These are phyloP conservation scores for Tenualosa ilisha DNA, from an alignment of 2,797 vertebrate genomes.

Conservation along the genomic window DNA sequence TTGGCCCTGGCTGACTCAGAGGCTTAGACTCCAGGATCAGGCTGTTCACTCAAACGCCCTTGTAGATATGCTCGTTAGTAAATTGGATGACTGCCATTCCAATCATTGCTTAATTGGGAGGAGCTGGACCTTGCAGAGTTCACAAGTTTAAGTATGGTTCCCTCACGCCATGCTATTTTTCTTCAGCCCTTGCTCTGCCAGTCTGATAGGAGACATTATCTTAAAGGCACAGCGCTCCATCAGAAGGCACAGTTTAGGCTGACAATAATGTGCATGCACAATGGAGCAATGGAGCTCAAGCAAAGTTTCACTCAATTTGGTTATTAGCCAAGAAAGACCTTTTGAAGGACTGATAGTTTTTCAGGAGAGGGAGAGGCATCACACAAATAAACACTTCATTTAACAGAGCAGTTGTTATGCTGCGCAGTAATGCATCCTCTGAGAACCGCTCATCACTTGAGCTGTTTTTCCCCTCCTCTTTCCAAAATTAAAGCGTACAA, in stretches of 20 bases:
- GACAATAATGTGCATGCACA: background rate
- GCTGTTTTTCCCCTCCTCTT: too few species aligned
- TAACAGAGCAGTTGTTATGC: background rate
- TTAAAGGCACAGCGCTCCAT: background rate
- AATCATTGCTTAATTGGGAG: slow-evolving; percentile 21
- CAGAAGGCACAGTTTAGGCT: background rate
- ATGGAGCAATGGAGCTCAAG: background rate
- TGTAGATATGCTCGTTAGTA: slow-evolving; percentile 8
- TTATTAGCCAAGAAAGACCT: background rate
- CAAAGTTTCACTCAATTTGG: background rate
- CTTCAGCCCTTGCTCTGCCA: background rate
- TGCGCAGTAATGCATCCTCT: too few species aligned
- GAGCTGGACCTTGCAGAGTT: slow-evolving; percentile 18
- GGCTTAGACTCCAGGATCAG: slow-evolving; percentile 3
- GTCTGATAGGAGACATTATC: background rate
- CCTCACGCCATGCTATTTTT: background rate
- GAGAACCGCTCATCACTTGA: too few species aligned
- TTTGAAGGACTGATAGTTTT: background rate
- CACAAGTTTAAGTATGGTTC: slow-evolving; percentile 1
- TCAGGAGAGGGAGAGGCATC: background rate
- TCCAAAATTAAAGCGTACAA: too few species aligned
- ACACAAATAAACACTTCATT: background rate
- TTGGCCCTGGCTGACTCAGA: background rate
- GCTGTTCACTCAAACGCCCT: slow-evolving; percentile 4
- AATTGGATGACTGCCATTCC: slow-evolving; percentile 25